Conservation (phyloP, 2,888 invertebrate species). For the Philopedon plagiatum region DNA sequence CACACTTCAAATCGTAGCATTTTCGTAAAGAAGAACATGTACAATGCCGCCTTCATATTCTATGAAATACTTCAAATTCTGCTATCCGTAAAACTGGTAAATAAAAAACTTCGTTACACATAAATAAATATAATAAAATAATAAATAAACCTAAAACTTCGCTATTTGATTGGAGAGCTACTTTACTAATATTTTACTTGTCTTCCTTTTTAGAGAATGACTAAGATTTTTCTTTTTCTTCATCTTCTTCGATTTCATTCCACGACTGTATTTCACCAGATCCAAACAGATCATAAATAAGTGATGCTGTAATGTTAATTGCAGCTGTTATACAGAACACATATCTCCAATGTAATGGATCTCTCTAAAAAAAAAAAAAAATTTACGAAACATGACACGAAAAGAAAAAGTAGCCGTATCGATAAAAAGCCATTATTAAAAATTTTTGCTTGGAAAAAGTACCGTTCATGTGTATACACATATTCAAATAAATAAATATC, state of each 20-base stretch:
- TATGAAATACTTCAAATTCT: no score
- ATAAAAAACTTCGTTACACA: neutral
- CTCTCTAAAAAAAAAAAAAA: constrained; percentile 70
- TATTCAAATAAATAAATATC: no score
- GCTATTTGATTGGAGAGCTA: neutral
- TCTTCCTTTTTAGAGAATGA: no score
- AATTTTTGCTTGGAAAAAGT: no score
- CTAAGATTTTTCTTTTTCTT: neutral
- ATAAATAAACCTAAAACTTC: neutral
- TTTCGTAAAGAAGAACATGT: no score
- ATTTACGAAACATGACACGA: neutral
- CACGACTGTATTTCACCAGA: constrained; percentile 78
- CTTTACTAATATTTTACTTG: neutral
- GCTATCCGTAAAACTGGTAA: neutral
- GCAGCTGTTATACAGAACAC: constrained; percentile 81
- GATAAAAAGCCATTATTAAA: no score
- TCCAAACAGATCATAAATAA: constrained; percentile 78
- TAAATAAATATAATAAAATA: neutral
- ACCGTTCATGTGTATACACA: no score
- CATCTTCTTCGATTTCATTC: constrained; percentile 70
- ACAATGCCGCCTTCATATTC: no score
- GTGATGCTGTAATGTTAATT: constrained; percentile 78
- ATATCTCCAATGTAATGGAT: constrained; percentile 78
- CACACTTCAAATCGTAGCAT: no score
- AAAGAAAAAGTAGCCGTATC: no score